Evolutionary conservation across 2,797 vertebrate genomes (phyloP).

Genomic region (Acipenser ruthenus): DNA sequence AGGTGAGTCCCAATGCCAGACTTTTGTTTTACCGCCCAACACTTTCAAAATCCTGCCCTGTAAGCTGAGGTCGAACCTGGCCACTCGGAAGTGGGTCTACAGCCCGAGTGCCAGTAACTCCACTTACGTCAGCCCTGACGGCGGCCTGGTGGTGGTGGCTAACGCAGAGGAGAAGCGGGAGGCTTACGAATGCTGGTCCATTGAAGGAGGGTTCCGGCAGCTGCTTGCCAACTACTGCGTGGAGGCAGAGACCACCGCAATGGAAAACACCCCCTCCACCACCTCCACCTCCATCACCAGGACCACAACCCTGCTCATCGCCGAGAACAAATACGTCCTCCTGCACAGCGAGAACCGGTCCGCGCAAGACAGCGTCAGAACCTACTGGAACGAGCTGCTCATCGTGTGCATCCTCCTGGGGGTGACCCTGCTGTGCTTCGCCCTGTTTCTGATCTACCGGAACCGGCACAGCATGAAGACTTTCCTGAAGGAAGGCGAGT

Average conservation of each 20-base stretch:
- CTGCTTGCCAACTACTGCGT: conserved; percentile 87
- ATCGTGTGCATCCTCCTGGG: conserved; percentile 78
- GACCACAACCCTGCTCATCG: conserved; percentile 35
- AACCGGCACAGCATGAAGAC: conserved; percentile 79
- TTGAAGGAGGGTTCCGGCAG: conserved; percentile 78
- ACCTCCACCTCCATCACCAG: conserved; percentile 29
- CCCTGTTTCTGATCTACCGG: conserved; percentile 74
- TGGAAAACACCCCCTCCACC: conserved; percentile 27
- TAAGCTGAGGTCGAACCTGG: conserved; percentile 81
- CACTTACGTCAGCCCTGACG: conserved; percentile 72
- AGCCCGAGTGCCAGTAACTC: conserved; percentile 52
- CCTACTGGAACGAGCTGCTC: conserved; percentile 91
- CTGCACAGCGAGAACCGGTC: conserved; percentile 41
- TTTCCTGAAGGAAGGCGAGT: conserved; percentile 77
- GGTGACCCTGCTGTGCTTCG: conserved; percentile 60
- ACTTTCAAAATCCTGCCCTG: conserved; percentile 76
- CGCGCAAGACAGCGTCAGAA: conserved; percentile 61
- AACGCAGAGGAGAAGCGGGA: conserved; percentile 59
- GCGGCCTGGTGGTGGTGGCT: conserved; percentile 81
- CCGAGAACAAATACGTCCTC: conserved; percentile 46
- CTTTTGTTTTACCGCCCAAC: conserved; percentile 68
- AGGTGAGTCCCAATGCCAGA: conserved; percentile 55
- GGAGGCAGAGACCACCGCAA: conserved; percentile 37
- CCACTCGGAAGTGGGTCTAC: conserved; percentile 73
- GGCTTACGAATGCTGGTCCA: conserved; percentile 86